Percentiles rank a stretch among this genome's conserved stretches.
Conservation (phyloP, 2,797 vertebrate genomes). For the Parotocinclus haroldoi region DNA sequence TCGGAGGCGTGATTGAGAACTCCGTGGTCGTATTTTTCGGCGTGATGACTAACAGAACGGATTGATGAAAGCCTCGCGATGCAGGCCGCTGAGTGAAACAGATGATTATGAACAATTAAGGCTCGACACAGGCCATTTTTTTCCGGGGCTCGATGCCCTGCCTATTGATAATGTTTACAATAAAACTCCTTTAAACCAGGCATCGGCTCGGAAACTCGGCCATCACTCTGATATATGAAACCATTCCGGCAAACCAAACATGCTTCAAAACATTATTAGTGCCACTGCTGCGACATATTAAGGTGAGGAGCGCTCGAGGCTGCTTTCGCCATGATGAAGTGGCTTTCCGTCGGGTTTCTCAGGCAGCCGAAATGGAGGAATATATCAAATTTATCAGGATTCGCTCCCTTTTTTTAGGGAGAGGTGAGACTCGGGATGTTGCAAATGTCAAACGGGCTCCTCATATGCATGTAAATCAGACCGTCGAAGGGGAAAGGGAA, state of each 20-base stretch:
- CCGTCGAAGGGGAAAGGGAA: slow-evolving; percentile 19
- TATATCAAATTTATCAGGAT: slow-evolving; percentile 67
- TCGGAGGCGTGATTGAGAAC: slow-evolving; percentile 26
- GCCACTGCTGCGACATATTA: slow-evolving; percentile 74
- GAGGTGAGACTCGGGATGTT: slow-evolving; percentile 59
- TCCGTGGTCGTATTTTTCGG: slow-evolving; percentile 23
- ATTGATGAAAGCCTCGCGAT: slow-evolving; percentile 22
- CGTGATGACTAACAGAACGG: not conserved
- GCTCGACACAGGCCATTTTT: slow-evolving; percentile 20
- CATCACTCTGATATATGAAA: slow-evolving; percentile 78
- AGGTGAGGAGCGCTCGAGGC: slow-evolving; percentile 72
- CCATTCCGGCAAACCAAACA: slow-evolving; percentile 79
- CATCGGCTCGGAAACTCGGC: slow-evolving; percentile 59
- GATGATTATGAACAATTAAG: slow-evolving; percentile 51
- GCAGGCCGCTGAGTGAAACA: slow-evolving; percentile 30
- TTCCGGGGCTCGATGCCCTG: not conserved
- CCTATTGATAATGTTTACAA: slow-evolving; percentile 58
- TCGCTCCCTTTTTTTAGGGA: slow-evolving; percentile 28
- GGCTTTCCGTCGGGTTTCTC: slow-evolving; percentile 65
- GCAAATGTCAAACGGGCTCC: slow-evolving; percentile 37
- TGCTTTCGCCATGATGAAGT: slow-evolving; percentile 73
- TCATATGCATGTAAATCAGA: slow-evolving; percentile 43
- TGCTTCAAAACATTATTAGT: slow-evolving; percentile 79
- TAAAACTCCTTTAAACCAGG: slow-evolving; percentile 54
- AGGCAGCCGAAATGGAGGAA: slow-evolving; percentile 64